Conservation (phyloP, 1,140 invertebrate species). For the Dufourea novaeangliae region DNA sequence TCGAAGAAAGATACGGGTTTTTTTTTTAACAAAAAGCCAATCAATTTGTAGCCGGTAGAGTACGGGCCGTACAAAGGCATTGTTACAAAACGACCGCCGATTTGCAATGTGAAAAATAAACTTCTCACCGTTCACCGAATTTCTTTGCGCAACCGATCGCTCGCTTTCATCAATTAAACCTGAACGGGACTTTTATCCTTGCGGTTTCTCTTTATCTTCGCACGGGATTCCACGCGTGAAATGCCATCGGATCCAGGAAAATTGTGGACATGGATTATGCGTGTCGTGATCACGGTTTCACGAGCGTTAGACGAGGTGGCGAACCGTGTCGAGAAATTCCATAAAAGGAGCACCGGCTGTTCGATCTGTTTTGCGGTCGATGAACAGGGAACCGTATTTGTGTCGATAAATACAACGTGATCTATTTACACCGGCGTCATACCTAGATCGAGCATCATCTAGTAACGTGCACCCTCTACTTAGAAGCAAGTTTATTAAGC, state of each 20-base stretch:
- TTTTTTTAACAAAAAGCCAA: conserved; percentile 23
- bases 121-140: conserved; percentile 39
- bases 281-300: too few relatives aligned
- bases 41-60: conserved; percentile 37
- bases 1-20: neutral
- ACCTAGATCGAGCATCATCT: neutral
- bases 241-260: neutral
- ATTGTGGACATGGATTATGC: neutral
- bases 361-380: neutral
- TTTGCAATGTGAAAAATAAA: neutral
- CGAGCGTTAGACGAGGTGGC: neutral
- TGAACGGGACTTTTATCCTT: neutral
- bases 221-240: neutral
- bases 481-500: neutral
- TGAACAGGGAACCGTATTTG: neutral
- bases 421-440: neutral
- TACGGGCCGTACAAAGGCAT: neutral
- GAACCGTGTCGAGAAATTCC: conserved; percentile 16
- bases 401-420: neutral
- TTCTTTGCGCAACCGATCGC: conserved; percentile 25
- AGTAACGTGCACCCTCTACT: neutral
- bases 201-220: neutral
- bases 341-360: neutral
- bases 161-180: conserved; percentile 26
- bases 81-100: conserved; percentile 28